Conservation (phyloP, 2,113 vertebrate genomes). For the Podarcis raffonei region DNA sequence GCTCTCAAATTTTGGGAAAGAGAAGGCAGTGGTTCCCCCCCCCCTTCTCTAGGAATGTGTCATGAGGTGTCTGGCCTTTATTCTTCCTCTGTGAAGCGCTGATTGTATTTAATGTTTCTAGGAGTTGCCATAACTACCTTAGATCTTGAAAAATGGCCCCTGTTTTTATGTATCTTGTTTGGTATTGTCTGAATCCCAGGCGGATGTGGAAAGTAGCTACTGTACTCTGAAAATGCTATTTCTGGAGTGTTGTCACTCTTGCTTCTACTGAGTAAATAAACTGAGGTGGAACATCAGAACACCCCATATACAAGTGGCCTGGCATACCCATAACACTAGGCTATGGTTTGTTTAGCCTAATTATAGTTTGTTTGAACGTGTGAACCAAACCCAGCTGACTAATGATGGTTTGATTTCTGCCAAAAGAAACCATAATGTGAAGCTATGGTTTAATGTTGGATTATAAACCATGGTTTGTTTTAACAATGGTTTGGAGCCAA, state of each 20-base stretch:
- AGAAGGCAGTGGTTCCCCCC: neutral
- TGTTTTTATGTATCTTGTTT: constrained; percentile 59
- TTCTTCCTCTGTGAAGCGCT: fast-evolving
- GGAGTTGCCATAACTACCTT: constrained; percentile 40
- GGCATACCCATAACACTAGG: too few relatives aligned
- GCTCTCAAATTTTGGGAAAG: constrained; percentile 36
- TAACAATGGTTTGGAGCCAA: too few relatives aligned
- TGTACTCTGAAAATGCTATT: neutral
- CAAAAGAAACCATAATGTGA: too few relatives aligned
- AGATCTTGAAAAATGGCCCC: constrained; percentile 18
- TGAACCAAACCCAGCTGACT: too few relatives aligned
- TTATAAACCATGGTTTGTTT: too few relatives aligned
- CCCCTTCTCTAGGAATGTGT: fast-evolving
- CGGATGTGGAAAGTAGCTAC: neutral
- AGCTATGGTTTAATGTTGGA: too few relatives aligned
- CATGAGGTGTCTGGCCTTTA: fast-evolving
- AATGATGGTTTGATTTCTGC: too few relatives aligned
- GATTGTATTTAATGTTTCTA: neutral
- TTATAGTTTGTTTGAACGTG: too few relatives aligned
- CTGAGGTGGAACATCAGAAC: neutral
- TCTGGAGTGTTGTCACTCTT: neutral
- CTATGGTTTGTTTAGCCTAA: too few relatives aligned
- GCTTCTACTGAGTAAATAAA: neutral
- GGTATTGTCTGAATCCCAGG: neutral
- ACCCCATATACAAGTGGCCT: too few relatives aligned